Conservation (phyloP, 2,113 vertebrate genomes). For the Phoxinus phoxinus region DNA sequence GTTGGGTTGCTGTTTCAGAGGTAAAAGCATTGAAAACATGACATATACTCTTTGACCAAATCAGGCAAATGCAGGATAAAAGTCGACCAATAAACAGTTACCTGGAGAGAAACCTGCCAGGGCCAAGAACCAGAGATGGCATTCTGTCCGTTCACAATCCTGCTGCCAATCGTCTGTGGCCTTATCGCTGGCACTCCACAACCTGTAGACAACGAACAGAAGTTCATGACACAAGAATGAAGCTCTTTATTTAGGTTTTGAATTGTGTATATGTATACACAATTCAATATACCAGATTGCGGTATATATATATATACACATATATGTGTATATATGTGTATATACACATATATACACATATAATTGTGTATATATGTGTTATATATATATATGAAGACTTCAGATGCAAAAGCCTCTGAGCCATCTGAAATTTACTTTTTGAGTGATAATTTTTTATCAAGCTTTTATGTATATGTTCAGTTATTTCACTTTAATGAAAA, state of each 20-base stretch:
- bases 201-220: not conserved
- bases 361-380: too few relatives aligned
- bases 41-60: not conserved
- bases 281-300: too few relatives aligned
- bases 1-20: slow-evolving; percentile 56
- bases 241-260: not conserved
- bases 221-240: not conserved
- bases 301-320: too few relatives aligned
- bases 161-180: not conserved
- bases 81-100: not conserved
- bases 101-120: slow-evolving; percentile 15
- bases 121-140: slow-evolving; percentile 8
- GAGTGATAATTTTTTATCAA: too few relatives aligned
- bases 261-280: not conserved
- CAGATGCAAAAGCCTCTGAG: too few relatives aligned
- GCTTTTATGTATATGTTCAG: too few relatives aligned
- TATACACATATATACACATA: too few relatives aligned
- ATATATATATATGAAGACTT: too few relatives aligned
- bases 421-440: too few relatives aligned
- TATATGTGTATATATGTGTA: too few relatives aligned
- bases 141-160: not conserved
- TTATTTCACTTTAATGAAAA: too few relatives aligned
- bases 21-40: not conserved
- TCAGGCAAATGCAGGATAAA: not conserved
- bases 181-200: slow-evolving; percentile 1